Evolutionary conservation across 2,888 invertebrate species (phyloP).

Genomic region (Choristoneura rosaceana): DNA sequence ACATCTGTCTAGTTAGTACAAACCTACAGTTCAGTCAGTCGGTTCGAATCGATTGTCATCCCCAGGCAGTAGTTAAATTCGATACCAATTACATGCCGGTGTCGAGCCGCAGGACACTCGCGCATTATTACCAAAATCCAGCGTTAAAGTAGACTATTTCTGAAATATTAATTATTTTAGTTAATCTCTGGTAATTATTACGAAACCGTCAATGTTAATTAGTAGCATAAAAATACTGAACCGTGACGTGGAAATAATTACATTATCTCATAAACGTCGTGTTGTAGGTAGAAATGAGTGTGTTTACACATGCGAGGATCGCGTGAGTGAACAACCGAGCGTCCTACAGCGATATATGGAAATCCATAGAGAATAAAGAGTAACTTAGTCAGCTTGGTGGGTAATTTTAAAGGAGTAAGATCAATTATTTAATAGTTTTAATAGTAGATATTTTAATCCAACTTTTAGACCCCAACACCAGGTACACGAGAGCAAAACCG

Average conservation of each 20-base stretch:
- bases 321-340: slow-evolving; percentile 35
- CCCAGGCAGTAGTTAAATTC: slow-evolving; percentile 1
- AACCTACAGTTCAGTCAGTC: neutral
- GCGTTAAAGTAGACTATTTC: neutral
- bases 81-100: slow-evolving; percentile 1
- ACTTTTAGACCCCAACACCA: too few species aligned
- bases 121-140: neutral
- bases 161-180: slow-evolving; percentile 8
- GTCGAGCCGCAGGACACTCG: neutral
- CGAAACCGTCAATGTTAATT: slow-evolving; percentile 55
- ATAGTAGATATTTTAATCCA: too few species aligned
- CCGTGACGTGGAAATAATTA: slow-evolving; percentile 64
- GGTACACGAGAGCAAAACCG: too few species aligned
- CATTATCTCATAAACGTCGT: slow-evolving; percentile 67
- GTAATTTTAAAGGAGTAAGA: too few species aligned
- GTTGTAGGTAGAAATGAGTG: slow-evolving; percentile 57
- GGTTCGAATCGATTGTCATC: neutral
- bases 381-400: neutral
- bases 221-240: slow-evolving; percentile 52
- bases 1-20: neutral
- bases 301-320: slow-evolving; percentile 62
- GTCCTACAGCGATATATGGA: neutral
- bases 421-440: too few species aligned
- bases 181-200: slow-evolving; percentile 49
- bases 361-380: neutral